A percentile compares a stretch with the other conserved stretches of the same genome.
These are phyloP conservation scores for Lagopus leucura DNA, from an alignment of 2,113 vertebrate species.

Conservation along the genomic window DNA sequence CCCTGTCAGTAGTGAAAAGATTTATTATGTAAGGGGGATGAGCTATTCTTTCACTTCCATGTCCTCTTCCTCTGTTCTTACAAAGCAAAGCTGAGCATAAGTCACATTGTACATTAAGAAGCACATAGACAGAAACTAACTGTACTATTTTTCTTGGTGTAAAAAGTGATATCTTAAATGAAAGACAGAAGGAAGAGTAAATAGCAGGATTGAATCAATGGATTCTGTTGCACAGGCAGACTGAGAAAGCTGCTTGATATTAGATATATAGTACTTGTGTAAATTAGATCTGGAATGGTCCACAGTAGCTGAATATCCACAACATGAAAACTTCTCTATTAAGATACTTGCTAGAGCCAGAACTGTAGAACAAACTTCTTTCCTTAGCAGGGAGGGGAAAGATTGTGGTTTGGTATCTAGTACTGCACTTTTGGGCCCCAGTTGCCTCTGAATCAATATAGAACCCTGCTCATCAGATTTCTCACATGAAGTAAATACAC, in stretches of 20 bases:
- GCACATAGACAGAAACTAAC: background rate
- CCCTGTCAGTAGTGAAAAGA: background rate
- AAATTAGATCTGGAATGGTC: background rate
- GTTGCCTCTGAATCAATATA: background rate
- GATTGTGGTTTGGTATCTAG: background rate
- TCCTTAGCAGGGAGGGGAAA: background rate
- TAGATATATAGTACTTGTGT: rapidly evolving
- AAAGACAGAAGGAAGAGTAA: background rate
- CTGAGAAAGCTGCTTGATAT: background rate
- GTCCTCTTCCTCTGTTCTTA: background rate
- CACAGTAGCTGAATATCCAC: background rate
- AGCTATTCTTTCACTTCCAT: background rate
- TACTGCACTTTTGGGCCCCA: background rate
- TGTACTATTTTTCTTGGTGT: background rate
- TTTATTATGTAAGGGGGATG: background rate
- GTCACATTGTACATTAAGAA: background rate
- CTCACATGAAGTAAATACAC: background rate
- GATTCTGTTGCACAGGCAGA: background rate
- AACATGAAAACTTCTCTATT: background rate
- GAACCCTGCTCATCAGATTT: background rate
- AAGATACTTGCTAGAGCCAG: background rate
- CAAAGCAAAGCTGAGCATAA: background rate
- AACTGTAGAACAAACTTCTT: background rate
- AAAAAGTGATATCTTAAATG: background rate
- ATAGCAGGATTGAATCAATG: background rate